Evolutionary conservation across 2,888 invertebrate genomes (phyloP), one percentile per base, ranked within the genome.

Genomic region (Pemphredon lugubris): DNA sequence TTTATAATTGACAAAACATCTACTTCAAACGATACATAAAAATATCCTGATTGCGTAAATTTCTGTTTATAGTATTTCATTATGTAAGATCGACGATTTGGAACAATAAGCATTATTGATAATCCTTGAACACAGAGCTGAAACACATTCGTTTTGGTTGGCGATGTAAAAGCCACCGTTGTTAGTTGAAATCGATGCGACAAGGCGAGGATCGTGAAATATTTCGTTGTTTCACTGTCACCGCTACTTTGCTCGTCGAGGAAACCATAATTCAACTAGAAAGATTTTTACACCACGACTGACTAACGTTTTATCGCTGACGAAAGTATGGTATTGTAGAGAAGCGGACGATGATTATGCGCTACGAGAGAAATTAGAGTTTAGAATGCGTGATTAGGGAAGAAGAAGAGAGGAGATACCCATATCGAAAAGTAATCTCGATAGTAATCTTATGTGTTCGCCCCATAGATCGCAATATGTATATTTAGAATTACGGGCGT

Each of bases 401-500:
- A 13, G 26, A 7, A n/a, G 21, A 26, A 13, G 30, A 51, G 23
- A 23, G 5, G 13, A 2, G 9, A 44, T 18, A 32, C 34, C 34
- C 50, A 57, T 65, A 71, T 71, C 23, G 30, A 55, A 58, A 16
- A 45, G 26, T n/a, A 50, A 45, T 60, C 40, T 51, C 20, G 11
- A 40, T 55, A 53, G 42, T 65, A 53, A 14, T 40, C 6, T 64
- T 54, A 58, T 21, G 39, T 64, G 39, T 64, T 71, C 54, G 63
- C 59, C 50, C 72, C 48, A 54, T 48, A 77, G 50, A 67, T 39
- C 39, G 39, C 14, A 20, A 30, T 42, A 50, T 65, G 51, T 68
- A 75, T 44, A 69, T 64, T 69, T 79, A 75, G 63, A 48, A 39
- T n/a, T 45, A 72, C 42, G 69, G 57, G 63, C 73, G 71, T 85